phyloP scores from a whole-genome alignment of 2,888 invertebrate genomes.

The Lamellibrachia columna region DNA sequence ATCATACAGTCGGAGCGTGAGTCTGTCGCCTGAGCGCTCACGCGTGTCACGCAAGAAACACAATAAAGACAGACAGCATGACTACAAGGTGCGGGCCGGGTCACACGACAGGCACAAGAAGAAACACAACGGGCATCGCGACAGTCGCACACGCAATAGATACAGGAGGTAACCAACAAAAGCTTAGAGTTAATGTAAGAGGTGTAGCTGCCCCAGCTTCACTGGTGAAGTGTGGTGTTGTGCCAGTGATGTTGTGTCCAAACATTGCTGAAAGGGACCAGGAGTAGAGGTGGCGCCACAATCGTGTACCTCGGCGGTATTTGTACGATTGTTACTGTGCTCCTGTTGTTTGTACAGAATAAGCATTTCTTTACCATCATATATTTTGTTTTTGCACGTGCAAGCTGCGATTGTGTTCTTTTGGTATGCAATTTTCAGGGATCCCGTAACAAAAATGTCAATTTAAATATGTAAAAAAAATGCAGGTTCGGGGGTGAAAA shows the following conservation, averaged over 20 bases:
- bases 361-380: neutral
- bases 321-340: neutral
- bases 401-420: neutral
- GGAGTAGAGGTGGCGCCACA: neutral
- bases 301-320: neutral
- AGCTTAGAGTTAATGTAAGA: neutral
- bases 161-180: neutral
- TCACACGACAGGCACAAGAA: constrained; percentile 20
- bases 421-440: neutral
- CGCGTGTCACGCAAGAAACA: neutral
- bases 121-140: constrained; percentile 21
- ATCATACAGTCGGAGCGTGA: neutral
- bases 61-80: neutral
- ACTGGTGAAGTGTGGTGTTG: neutral
- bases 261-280: neutral
- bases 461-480: neutral
- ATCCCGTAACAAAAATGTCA: neutral
- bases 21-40: neutral
- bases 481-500: neutral
- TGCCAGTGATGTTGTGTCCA: neutral
- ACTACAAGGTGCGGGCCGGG: neutral
- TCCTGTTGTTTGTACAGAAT: neutral
- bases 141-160: constrained; percentile 13
- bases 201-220: neutral
- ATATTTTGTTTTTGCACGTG: neutral